Evolutionary conservation across 1,140 invertebrate genomes (phyloP).

Genomic region (Drosophila tristis): DNA sequence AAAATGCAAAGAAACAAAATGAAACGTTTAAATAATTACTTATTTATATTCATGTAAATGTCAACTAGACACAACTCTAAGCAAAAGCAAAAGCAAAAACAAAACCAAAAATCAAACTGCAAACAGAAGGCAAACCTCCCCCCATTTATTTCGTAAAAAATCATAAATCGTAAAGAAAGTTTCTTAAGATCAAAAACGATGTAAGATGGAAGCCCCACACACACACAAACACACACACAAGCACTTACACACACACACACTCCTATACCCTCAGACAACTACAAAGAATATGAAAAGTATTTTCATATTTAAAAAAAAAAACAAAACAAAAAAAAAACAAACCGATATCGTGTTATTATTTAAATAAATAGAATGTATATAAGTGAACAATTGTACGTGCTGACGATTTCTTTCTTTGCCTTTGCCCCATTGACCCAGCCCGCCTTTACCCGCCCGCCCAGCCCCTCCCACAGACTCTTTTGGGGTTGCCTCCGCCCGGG

Average conservation of each 20-base stretch:
- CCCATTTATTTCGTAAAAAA: slow-evolving; percentile 22
- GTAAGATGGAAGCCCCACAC: slow-evolving; percentile 1
- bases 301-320: slow-evolving; percentile 60
- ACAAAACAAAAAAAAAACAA: slow-evolving; percentile 54
- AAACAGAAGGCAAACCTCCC: not conserved
- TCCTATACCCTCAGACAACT: slow-evolving; percentile 37
- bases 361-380: slow-evolving; percentile 84
- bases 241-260: slow-evolving; percentile 18
- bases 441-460: not conserved
- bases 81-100: slow-evolving; percentile 17
- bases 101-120: slow-evolving; percentile 4
- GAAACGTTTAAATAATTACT: slow-evolving; percentile 45
- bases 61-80: slow-evolving; percentile 48
- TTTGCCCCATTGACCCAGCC: not conserved
- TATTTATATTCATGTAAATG: slow-evolving; percentile 68
- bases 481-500: too few relatives aligned
- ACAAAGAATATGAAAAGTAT: slow-evolving; percentile 63
- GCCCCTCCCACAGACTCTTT: too few relatives aligned
- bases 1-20: slow-evolving; percentile 20
- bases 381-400: slow-evolving; percentile 64
- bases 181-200: slow-evolving; percentile 5
- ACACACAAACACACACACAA: slow-evolving; percentile 21
- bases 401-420: slow-evolving; percentile 56
- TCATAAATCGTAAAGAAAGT: slow-evolving; percentile 16
- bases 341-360: slow-evolving; percentile 81